Conservation (phyloP, 2,888 invertebrate genomes). For the Tachystola acroxantha region DNA sequence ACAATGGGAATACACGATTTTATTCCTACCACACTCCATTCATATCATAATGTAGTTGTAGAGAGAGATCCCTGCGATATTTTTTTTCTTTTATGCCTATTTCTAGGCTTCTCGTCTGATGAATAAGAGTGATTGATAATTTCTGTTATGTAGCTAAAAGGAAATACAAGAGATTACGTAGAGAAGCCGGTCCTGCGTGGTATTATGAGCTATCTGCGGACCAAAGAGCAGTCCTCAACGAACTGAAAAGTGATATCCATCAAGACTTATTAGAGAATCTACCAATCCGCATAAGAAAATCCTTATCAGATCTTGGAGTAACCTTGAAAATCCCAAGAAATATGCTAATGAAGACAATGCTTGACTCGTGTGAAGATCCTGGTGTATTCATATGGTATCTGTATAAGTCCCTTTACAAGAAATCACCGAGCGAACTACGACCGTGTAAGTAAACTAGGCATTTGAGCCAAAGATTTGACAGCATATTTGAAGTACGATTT, state of each 20-base stretch:
- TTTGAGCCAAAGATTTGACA: too few relatives aligned
- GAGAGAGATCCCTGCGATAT: too few relatives aligned
- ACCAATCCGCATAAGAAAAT: constrained; percentile 42
- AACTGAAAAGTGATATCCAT: constrained; percentile 47
- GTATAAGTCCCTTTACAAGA: constrained; percentile 48
- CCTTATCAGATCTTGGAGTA: constrained; percentile 51
- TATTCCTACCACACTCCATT: too few relatives aligned
- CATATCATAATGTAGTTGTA: too few relatives aligned
- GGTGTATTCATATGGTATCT: constrained; percentile 68
- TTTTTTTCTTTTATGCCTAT: too few relatives aligned
- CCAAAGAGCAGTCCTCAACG: constrained; percentile 41
- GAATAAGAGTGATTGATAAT: too few relatives aligned
- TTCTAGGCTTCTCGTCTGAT: too few relatives aligned
- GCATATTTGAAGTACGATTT: too few relatives aligned
- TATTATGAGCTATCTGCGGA: constrained; percentile 50
- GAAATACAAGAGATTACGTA: constrained; percentile 32
- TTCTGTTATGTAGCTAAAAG: constrained; percentile 28
- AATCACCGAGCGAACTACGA: constrained; percentile 44
- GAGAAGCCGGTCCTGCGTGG: constrained; percentile 57
- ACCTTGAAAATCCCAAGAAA: constrained; percentile 39
- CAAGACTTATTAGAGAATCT: constrained; percentile 60
- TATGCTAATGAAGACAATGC: constrained; percentile 50
- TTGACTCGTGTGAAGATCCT: constrained; percentile 43
- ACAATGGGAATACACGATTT: too few relatives aligned
- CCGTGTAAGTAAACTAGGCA: constrained; percentile 25